Evolutionary conservation across 2,797 vertebrate species (phyloP).

Genomic region (Graptemys geographica): DNA sequence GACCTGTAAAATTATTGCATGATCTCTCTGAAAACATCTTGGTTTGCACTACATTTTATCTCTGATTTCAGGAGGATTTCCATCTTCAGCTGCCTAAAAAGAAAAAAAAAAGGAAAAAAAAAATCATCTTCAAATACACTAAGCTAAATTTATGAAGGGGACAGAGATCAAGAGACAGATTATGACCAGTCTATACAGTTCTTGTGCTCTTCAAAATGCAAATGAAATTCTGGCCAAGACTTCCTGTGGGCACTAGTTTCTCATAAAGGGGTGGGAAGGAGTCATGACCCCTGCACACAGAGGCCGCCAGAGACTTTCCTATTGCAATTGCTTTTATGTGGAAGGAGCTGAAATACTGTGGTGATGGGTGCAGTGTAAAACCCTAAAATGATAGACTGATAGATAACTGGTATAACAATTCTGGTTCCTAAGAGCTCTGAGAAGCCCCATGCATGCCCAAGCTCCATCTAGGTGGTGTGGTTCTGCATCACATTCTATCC

Average conservation of each 20-base stretch:
- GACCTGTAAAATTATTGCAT: neutral
- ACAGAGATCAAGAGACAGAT: neutral
- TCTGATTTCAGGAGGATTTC: neutral
- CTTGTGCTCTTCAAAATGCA: neutral
- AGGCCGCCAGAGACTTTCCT: neutral
- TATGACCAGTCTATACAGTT: neutral
- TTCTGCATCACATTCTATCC: neutral
- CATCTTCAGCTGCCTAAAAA: neutral
- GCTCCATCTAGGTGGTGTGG: neutral
- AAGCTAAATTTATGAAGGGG: neutral
- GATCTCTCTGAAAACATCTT: neutral
- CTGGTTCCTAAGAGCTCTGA: neutral
- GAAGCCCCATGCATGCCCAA: neutral
- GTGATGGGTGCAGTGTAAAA: fast-evolving
- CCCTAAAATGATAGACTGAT: neutral
- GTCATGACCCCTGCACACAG: neutral
- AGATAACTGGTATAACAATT: neutral
- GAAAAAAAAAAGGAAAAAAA: neutral
- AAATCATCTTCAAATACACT: neutral
- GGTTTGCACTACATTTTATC: neutral
- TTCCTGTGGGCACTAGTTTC: neutral
- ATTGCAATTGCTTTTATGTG: fast-evolving
- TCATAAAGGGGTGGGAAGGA: neutral
- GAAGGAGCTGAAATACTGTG: neutral
- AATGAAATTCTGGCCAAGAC: neutral